Conservation (phyloP, 30 jellyfish, hydroid and myxozoan genomes). For the Rhopilema esculentum region DNA sequence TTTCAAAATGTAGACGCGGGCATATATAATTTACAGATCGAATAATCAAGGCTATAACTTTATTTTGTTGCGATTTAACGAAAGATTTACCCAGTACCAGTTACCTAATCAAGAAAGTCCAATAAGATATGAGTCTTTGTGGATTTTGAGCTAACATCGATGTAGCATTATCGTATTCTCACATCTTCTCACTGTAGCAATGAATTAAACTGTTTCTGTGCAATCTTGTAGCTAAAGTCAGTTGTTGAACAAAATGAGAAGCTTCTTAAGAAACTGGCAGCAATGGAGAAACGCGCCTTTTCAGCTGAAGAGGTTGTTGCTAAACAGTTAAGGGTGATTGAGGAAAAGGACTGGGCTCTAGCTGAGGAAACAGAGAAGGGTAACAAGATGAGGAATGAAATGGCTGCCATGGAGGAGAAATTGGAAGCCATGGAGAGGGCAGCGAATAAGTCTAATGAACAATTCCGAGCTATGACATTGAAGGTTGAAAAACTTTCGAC, state of each 20-base stretch:
- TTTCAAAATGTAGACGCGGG: too few relatives aligned
- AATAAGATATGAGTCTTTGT: too few relatives aligned
- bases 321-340: neutral
- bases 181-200: neutral
- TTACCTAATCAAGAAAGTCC: too few relatives aligned
- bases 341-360: neutral
- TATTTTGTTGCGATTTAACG: too few relatives aligned
- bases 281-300: neutral
- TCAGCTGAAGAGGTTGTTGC: neutral
- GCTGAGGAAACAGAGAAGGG: neutral
- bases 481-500: neutral
- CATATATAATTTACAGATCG: too few relatives aligned
- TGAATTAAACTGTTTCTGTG: neutral
- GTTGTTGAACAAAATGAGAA: neutral
- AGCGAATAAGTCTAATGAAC: neutral
- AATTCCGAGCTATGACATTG: neutral
- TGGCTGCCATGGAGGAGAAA: neutral
- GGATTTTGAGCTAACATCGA: neutral
- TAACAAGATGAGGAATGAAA: neutral
- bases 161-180: neutral
- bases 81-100: too few relatives aligned
- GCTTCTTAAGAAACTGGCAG: neutral
- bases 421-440: neutral
- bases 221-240: neutral
- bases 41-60: neutral